These are phyloP conservation scores for Microtus richardsoni DNA, from an alignment of 2,113 vertebrate genomes.

Conservation along the genomic window DNA sequence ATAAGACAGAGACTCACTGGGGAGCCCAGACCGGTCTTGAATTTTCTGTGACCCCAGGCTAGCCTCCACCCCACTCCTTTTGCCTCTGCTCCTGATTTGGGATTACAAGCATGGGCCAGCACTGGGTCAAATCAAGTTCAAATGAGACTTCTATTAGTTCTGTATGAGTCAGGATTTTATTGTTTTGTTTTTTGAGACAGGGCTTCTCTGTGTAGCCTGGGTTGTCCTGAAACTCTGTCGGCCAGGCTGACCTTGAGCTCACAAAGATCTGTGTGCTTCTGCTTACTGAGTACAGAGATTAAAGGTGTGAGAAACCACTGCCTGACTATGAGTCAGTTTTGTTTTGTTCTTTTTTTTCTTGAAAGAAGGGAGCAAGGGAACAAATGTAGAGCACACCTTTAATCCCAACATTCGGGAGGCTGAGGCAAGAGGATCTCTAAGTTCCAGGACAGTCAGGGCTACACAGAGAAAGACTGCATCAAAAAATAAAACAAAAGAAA, in stretches of 20 bases:
- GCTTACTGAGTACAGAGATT: background rate
- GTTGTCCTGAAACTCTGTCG: background rate
- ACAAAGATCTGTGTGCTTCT: background rate
- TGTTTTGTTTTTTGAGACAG: background rate
- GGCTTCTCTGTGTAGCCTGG: background rate
- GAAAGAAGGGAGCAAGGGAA: background rate
- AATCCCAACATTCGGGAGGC: background rate
- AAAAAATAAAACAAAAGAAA: background rate
- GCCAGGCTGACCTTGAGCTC: background rate
- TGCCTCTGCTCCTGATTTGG: background rate
- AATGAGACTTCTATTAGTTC: background rate
- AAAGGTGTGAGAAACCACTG: background rate
- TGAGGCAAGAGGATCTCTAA: background rate
- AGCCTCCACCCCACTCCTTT: background rate
- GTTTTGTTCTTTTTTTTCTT: background rate
- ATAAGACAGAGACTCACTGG: background rate
- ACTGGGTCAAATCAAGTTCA: background rate
- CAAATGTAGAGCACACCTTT: background rate
- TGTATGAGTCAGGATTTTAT: background rate
- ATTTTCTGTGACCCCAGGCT: background rate
- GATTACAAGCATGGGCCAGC: background rate
- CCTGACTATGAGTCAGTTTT: background rate
- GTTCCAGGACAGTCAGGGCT: background rate
- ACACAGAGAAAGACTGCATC: background rate
- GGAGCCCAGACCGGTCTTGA: background rate